Evolutionary conservation across 2,888 invertebrate species (phyloP).

Genomic region (Neria commutata): DNA sequence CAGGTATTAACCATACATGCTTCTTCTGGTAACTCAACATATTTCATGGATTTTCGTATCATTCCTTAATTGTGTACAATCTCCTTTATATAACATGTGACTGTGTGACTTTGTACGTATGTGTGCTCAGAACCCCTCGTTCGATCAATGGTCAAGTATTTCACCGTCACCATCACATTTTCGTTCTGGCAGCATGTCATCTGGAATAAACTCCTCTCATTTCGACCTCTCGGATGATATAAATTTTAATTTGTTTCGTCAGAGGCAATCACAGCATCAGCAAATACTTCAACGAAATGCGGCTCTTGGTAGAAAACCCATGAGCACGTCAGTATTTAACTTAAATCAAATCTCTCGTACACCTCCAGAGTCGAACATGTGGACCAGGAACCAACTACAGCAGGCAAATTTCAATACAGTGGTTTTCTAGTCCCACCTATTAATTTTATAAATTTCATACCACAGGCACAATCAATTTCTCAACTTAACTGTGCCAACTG

Average conservation of each 20-base stretch:
- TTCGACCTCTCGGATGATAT: slow-evolving; percentile 60
- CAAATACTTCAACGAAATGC: slow-evolving; percentile 27
- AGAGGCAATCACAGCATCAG: slow-evolving; percentile 33
- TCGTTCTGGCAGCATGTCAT: slow-evolving; percentile 62
- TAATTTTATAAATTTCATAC: neutral
- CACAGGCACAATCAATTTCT: slow-evolving; percentile 74
- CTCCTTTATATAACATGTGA: slow-evolving; percentile 31
- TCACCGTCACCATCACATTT: slow-evolving; percentile 61
- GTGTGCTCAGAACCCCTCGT: slow-evolving; percentile 42
- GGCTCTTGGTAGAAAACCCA: slow-evolving; percentile 41
- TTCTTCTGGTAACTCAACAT: neutral
- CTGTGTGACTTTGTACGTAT: slow-evolving; percentile 29
- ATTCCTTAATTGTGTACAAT: slow-evolving; percentile 35
- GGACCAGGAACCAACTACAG: slow-evolving; percentile 63
- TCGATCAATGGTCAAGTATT: slow-evolving; percentile 61
- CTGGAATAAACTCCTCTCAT: slow-evolving; percentile 60
- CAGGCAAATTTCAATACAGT: slow-evolving; percentile 63
- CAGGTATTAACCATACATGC: slow-evolving; percentile 43
- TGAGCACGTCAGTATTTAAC: slow-evolving; percentile 67
- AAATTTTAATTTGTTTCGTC: slow-evolving; percentile 41
- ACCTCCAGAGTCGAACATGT: slow-evolving; percentile 46
- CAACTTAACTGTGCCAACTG: slow-evolving; percentile 70
- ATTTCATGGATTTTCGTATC: neutral
- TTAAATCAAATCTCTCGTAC: slow-evolving; percentile 58
- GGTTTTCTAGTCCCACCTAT: neutral